A percentile compares a stretch with the other conserved stretches of the same genome.
These are phyloP conservation scores for Patagioenas fasciata DNA, from an alignment of 2,113 vertebrate species.

Conservation along the genomic window DNA sequence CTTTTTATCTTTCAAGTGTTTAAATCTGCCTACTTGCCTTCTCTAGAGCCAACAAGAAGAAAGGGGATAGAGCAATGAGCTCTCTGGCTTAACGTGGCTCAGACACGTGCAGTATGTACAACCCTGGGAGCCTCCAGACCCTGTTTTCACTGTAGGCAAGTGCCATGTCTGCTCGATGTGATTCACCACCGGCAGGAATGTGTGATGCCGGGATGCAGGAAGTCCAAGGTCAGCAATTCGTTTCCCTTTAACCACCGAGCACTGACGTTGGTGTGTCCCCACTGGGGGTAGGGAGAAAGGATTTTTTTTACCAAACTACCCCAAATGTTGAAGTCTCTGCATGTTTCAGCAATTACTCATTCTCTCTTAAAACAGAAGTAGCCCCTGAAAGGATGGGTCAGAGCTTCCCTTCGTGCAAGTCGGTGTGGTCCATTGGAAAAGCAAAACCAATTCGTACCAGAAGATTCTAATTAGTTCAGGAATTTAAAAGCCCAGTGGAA, in stretches of 20 bases:
- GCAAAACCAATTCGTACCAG: background rate
- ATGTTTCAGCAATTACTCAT: background rate
- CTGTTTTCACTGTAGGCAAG: background rate
- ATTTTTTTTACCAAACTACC: background rate
- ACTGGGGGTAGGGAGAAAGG: background rate
- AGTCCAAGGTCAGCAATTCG: background rate
- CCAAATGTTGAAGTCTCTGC: background rate
- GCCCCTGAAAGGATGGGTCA: background rate
- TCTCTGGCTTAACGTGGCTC: rapidly evolving
- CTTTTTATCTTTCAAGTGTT: background rate
- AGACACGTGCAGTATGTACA: background rate
- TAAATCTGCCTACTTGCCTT: background rate
- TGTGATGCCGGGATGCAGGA: background rate
- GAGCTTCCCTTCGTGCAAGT: background rate
- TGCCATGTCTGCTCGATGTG: background rate
- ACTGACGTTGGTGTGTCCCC: background rate
- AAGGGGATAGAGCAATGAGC: background rate
- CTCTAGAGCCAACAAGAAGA: background rate
- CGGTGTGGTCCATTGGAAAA: rapidly evolving
- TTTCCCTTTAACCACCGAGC: background rate
- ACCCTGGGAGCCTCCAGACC: background rate
- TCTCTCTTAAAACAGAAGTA: background rate
- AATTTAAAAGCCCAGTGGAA: background rate
- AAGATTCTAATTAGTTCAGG: background rate
- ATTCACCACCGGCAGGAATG: background rate